phyloP scores from a whole-genome alignment of 2,888 invertebrate species.

The Formica aserva region DNA sequence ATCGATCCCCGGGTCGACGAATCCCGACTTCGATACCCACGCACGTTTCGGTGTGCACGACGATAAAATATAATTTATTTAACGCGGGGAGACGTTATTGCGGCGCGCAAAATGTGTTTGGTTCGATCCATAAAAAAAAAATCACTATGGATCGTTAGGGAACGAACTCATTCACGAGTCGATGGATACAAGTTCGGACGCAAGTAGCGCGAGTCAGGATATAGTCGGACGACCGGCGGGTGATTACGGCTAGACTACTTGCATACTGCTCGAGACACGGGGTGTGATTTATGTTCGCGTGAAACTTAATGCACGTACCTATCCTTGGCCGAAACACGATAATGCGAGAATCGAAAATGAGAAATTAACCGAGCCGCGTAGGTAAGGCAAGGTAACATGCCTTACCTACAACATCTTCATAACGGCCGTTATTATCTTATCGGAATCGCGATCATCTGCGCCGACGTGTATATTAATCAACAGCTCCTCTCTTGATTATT shows the following conservation, averaged over 20 bases:
- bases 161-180: slow-evolving; percentile 12
- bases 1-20: slow-evolving; percentile 23
- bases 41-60: background rate
- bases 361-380: slow-evolving; percentile 2
- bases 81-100: background rate
- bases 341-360: slow-evolving; percentile 49
- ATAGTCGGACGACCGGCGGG: slow-evolving; percentile 49
- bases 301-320: slow-evolving; percentile 47
- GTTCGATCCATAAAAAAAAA: background rate
- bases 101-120: background rate
- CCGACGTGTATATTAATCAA: slow-evolving; percentile 33
- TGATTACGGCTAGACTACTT: slow-evolving; percentile 33
- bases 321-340: slow-evolving; percentile 34
- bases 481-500: slow-evolving; percentile 25
- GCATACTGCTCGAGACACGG: slow-evolving; percentile 33
- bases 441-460: slow-evolving; percentile 22
- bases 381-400: background rate
- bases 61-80: slow-evolving; percentile 38
- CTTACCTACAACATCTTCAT: slow-evolving; percentile 37
- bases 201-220: slow-evolving; percentile 51
- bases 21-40: slow-evolving; percentile 33
- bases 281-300: slow-evolving; percentile 55
- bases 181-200: background rate
- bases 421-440: slow-evolving; percentile 39
- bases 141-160: slow-evolving; percentile 15